Evolutionary conservation across 2,797 vertebrate species (phyloP).

Genomic region (Monodelphis domestica): DNA sequence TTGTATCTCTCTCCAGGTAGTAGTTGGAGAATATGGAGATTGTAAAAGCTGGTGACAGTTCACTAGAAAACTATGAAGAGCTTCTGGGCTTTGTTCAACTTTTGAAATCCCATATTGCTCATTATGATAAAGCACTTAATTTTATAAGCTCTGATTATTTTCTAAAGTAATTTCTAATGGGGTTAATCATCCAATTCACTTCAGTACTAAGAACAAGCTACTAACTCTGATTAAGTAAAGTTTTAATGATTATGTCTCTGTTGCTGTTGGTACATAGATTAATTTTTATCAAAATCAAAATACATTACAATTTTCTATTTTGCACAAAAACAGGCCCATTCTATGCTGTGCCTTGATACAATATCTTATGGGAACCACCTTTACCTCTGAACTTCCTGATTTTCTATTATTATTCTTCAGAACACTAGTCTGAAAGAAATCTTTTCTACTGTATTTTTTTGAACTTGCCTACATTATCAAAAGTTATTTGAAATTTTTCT

Average conservation of each 20-base stretch:
- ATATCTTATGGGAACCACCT: background rate
- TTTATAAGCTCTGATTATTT: constrained; percentile 32
- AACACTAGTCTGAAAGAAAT: background rate
- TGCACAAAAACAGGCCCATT: background rate
- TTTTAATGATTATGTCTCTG: constrained; percentile 7
- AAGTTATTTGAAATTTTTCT: background rate
- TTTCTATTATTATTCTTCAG: background rate
- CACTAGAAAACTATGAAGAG: constrained; percentile 1
- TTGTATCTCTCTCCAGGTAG: background rate
- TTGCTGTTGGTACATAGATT: background rate
- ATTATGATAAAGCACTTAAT: constrained; percentile 14
- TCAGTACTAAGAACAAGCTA: background rate
- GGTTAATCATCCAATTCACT: constrained; percentile 9
- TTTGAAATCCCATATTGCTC: constrained; percentile 21
- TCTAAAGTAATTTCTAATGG: constrained; percentile 36
- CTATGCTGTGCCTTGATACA: background rate
- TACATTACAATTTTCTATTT: background rate
- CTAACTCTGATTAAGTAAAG: constrained; percentile 24
- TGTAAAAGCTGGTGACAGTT: background rate
- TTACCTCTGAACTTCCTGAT: background rate
- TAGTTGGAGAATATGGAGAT: background rate
- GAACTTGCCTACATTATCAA: background rate
- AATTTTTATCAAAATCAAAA: background rate
- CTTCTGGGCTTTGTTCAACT: constrained; percentile 20
- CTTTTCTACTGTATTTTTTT: background rate